These are phyloP conservation scores for Tapirus terrestris DNA, from an alignment of 2,113 vertebrate genomes.

Conservation along the genomic window DNA sequence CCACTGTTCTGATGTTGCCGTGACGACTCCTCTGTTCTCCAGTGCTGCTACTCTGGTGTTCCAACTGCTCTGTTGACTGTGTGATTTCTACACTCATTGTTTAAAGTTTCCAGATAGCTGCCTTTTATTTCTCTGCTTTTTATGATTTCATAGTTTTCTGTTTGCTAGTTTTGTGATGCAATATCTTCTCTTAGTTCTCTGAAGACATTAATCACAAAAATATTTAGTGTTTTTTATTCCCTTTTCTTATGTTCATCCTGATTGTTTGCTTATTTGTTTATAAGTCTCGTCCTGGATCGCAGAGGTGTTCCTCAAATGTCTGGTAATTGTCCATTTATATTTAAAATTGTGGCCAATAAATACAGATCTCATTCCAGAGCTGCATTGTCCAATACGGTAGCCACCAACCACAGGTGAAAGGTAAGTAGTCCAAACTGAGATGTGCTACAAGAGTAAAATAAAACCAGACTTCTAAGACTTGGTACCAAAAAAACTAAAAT, in stretches of 20 bases:
- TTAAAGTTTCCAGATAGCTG: background rate
- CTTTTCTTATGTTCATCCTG: background rate
- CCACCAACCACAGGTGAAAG: background rate
- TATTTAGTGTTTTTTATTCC: background rate
- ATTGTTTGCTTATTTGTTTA: background rate
- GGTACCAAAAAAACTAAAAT: background rate
- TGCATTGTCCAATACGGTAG: background rate
- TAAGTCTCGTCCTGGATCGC: background rate
- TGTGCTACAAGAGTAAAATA: background rate
- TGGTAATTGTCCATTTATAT: background rate
- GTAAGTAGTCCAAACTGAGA: background rate
- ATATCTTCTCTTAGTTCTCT: background rate
- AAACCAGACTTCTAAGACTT: background rate
- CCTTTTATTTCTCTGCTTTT: background rate
- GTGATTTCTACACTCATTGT: background rate
- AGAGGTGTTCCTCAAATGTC: background rate
- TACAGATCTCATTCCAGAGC: background rate
- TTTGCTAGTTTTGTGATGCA: background rate
- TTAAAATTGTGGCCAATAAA: background rate
- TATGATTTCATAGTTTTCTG: background rate
- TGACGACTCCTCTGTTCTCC: background rate
- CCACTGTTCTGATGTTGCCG: fast-evolving
- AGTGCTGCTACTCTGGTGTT: background rate
- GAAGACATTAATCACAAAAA: background rate
- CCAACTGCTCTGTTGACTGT: background rate